These are phyloP conservation scores for Merodon equestris DNA, from an alignment of 2,888 invertebrate genomes.

Conservation along the genomic window DNA sequence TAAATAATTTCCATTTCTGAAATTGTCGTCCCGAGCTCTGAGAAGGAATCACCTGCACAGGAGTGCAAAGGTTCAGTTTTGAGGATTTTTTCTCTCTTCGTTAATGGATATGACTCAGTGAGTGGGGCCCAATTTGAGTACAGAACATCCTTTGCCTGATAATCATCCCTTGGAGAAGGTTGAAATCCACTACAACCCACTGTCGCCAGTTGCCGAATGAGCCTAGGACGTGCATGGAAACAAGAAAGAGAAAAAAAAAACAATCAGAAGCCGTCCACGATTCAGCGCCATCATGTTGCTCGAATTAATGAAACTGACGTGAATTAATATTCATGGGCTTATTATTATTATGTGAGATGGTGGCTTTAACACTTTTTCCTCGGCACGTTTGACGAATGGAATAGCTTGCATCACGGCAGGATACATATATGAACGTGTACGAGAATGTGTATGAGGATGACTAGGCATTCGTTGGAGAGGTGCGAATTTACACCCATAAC, in stretches of 20 bases:
- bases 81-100: slow-evolving; percentile 33
- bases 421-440: slow-evolving; percentile 3
- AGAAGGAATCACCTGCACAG: no score
- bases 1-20: slow-evolving; percentile 58
- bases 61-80: slow-evolving; percentile 39
- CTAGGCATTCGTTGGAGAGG: no score
- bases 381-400: slow-evolving; percentile 28
- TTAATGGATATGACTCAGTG: neutral
- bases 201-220: slow-evolving; percentile 7
- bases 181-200: neutral
- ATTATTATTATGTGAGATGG: slow-evolving; percentile 58
- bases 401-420: slow-evolving; percentile 2
- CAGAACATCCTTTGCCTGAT: neutral
- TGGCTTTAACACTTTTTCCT: slow-evolving; percentile 31
- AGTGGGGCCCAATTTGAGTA: slow-evolving; percentile 8
- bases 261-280: no score
- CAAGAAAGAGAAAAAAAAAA: slow-evolving; percentile 20
- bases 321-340: slow-evolving; percentile 63
- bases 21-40: slow-evolving; percentile 39
- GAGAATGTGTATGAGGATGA: neutral
- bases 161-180: slow-evolving; percentile 2
- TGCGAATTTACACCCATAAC: slow-evolving; percentile 1
- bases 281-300: slow-evolving; percentile 5
- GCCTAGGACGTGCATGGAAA: slow-evolving; percentile 1
- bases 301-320: slow-evolving; percentile 56